A percentile compares a stretch with the other conserved stretches of the same genome.
Evolutionary conservation across 2,888 invertebrate species (phyloP).

Genomic region (Drosophila barbarae): DNA sequence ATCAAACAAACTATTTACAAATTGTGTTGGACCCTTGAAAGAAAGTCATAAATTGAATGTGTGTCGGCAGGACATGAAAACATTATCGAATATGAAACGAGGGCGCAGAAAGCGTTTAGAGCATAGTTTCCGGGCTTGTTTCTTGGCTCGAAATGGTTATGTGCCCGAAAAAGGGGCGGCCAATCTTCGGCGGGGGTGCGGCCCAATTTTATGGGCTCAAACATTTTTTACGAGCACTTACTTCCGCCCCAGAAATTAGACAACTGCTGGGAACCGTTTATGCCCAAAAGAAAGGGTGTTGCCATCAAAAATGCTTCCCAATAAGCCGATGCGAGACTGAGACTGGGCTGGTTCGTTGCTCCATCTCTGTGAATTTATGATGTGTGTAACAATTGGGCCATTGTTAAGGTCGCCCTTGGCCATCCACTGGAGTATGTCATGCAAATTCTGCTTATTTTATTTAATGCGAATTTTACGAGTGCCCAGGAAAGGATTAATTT

Average conservation of each 20-base stretch:
- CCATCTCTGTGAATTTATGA: conserved; percentile 63
- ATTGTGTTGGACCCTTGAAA: conserved; percentile 22
- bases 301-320: conserved; percentile 52
- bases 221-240: conserved; percentile 75
- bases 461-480: conserved; percentile 63
- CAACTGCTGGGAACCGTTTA: conserved; percentile 53
- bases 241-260: conserved; percentile 77
- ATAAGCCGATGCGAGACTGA: conserved; percentile 11
- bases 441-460: conserved; percentile 65
- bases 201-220: conserved; percentile 56
- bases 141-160: conserved; percentile 13
- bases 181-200: conserved; percentile 17
- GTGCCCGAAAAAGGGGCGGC: conserved; percentile 11
- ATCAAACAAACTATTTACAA: conserved; percentile 55
- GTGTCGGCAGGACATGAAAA: conserved; percentile 49
- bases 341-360: conserved; percentile 11
- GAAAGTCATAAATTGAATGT: conserved; percentile 51
- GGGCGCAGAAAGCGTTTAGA: conserved; percentile 40
- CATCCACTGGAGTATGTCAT: conserved; percentile 52
- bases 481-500: conserved; percentile 41
- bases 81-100: conserved; percentile 60
- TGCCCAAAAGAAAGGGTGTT: conserved; percentile 39
- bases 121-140: conserved; percentile 40
- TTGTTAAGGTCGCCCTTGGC: conserved; percentile 41
- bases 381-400: conserved; percentile 68